Base-by-base conservation (phyloP, 1,140 invertebrate species). In the Bombus confusus region DNA sequence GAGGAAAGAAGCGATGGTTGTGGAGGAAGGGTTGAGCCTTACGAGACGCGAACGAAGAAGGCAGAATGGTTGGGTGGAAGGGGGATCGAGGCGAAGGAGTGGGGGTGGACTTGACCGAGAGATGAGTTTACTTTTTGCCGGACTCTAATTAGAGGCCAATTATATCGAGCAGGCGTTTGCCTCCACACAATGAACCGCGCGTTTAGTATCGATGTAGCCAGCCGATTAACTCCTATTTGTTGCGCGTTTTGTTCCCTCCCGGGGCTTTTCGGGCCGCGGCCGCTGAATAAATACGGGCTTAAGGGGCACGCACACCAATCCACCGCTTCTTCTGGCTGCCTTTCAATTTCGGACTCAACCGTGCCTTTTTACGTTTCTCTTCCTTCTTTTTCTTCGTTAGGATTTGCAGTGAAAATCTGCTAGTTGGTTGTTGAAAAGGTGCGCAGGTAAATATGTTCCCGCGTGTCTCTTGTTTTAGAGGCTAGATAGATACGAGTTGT, bases 151-250 rank as follows among this genome's bases (percentile, higher is more conserved):
- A 92, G 91, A 91, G 92, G 90, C 92, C 92, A 93, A 93, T 93
- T 93, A 93, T 93, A 92, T 92, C 88, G 92, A 91, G 90, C 92
- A 93, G 92, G 92, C 92, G 91, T 92, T 93, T 91, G 88, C 87
- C 87, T 90, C 88, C 91, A 91, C 92, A 92, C 91, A 93, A 93
- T 93, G 91, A 92, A 90, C 90, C 85, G 88, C 87, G 87, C 90
- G 88, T 91, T 92, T 92, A 92, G 90, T 88, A 92, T 93, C 90
- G 91, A 92, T 92, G 90, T 88, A 90, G 86, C 86, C 69, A 73
- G 90, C 86, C 87, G 91, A 92, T 92, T 92, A 92, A 92, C 91
- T 93, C 82, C 86, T 92, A 92, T 92, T 93, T 92, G 88, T 92
- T 92, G 89, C 85, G 31, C 90, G 83, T 92, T 92, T 91, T 92